These are phyloP conservation scores for Drosophila nigricruria DNA, from an alignment of 2,888 invertebrate species.

Conservation along the genomic window DNA sequence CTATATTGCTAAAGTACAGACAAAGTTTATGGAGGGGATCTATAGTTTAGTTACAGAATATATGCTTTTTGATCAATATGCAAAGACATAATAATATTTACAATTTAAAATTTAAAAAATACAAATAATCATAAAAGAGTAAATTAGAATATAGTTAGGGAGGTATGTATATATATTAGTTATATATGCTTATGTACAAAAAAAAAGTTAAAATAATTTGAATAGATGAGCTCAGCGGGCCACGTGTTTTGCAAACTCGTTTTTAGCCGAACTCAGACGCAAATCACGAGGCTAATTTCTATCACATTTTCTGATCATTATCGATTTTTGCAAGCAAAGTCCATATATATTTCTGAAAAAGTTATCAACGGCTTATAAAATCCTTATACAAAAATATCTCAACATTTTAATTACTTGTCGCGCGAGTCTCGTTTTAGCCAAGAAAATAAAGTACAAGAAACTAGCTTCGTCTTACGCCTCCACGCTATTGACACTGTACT, in stretches of 20 bases:
- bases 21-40: constrained; percentile 8
- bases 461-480: constrained; percentile 68
- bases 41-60: constrained; percentile 1
- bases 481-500: constrained; percentile 83
- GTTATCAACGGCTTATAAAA: constrained; percentile 61
- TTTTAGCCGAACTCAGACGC: constrained; percentile 38
- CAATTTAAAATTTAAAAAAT: constrained; percentile 51
- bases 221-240: constrained; percentile 24
- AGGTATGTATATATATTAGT: constrained; percentile 12
- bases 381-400: constrained; percentile 62
- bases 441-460: not conserved
- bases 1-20: constrained; percentile 16
- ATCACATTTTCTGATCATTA: constrained; percentile 60
- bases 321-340: constrained; percentile 28
- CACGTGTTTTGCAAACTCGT: constrained; percentile 44
- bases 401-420: constrained; percentile 46
- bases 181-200: constrained; percentile 45
- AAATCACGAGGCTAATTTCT: constrained; percentile 56
- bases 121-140: constrained; percentile 29
- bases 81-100: constrained; percentile 53
- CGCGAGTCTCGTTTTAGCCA: constrained; percentile 26
- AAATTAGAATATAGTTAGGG: constrained; percentile 26
- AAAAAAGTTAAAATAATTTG: constrained; percentile 32
- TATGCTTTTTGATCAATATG: constrained; percentile 3
- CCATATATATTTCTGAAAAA: constrained; percentile 43